Evolutionary conservation across 2,888 invertebrate species (phyloP).

Genomic region (Trissoscelio sp.): DNA sequence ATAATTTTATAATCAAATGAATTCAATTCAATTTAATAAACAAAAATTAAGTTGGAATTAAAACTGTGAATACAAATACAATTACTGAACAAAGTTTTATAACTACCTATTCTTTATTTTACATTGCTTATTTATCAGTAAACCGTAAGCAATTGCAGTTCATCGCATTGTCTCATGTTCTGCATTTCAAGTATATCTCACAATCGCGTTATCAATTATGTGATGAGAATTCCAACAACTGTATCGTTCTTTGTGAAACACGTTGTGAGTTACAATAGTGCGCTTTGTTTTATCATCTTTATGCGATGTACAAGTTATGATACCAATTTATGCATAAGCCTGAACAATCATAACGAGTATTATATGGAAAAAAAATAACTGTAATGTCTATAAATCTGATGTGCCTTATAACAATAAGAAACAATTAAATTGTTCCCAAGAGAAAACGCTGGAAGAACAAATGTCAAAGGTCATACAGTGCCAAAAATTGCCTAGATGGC

Average conservation of each 20-base stretch:
- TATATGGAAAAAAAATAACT: constrained; percentile 18
- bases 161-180: neutral
- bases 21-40: no score
- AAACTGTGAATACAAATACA: no score
- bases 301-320: neutral
- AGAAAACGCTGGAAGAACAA: neutral
- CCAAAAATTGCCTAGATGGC: no score
- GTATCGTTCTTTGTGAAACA: constrained; percentile 22
- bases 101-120: no score
- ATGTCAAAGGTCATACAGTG: no score
- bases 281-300: constrained; percentile 31
- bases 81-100: no score
- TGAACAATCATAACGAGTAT: constrained; percentile 9
- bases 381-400: constrained; percentile 15
- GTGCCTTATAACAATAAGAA: neutral
- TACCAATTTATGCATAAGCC: neutral
- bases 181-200: constrained; percentile 1
- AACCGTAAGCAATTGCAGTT: neutral
- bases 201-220: constrained; percentile 21
- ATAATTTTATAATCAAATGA: no score
- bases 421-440: neutral
- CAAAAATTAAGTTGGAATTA: no score
- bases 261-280: constrained; percentile 19
- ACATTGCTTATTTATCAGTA: no score
- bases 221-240: constrained; percentile 18